Percentiles rank a stretch among this genome's conserved stretches.
Evolutionary conservation across 1,140 invertebrate species (phyloP).

Genomic region (Mylabris phalerata): DNA sequence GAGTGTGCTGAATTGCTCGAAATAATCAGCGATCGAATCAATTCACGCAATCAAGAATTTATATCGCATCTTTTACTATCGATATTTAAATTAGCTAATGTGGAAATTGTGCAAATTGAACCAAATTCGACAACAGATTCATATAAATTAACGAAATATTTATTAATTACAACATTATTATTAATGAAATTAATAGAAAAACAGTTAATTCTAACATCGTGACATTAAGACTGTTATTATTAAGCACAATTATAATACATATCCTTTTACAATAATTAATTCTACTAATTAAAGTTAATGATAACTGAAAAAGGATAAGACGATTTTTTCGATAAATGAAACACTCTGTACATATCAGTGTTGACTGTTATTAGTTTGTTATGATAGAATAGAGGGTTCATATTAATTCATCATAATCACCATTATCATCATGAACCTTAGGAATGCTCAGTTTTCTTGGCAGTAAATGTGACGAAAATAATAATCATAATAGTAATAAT

Average conservation of each 20-base stretch:
- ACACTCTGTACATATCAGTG: conserved; percentile 37
- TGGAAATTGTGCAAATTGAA: conserved; percentile 58
- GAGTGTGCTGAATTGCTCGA: conserved; percentile 75
- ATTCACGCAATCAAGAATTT: conserved; percentile 73
- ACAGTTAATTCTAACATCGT: conserved; percentile 28
- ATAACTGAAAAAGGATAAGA: background rate
- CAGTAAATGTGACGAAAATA: conserved; percentile 8
- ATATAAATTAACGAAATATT: conserved; percentile 11
- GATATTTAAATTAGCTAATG: conserved; percentile 87
- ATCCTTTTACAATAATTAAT: conserved; percentile 28
- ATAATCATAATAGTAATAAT: background rate
- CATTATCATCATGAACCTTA: background rate
- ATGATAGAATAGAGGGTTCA: conserved; percentile 8
- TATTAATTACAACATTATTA: conserved; percentile 19
- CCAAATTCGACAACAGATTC: conserved; percentile 27
- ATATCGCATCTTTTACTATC: conserved; percentile 78
- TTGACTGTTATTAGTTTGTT: conserved; percentile 35
- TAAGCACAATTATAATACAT: conserved; percentile 29
- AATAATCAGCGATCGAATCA: conserved; percentile 74
- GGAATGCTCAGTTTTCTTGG: conserved; percentile 16
- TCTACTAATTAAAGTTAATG: background rate
- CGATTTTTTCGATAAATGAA: background rate
- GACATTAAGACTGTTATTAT: conserved; percentile 34
- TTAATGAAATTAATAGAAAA: conserved; percentile 22
- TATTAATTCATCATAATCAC: background rate